phyloP scores from a whole-genome alignment of 1,140 invertebrate species.

The Drosophila sp. region DNA sequence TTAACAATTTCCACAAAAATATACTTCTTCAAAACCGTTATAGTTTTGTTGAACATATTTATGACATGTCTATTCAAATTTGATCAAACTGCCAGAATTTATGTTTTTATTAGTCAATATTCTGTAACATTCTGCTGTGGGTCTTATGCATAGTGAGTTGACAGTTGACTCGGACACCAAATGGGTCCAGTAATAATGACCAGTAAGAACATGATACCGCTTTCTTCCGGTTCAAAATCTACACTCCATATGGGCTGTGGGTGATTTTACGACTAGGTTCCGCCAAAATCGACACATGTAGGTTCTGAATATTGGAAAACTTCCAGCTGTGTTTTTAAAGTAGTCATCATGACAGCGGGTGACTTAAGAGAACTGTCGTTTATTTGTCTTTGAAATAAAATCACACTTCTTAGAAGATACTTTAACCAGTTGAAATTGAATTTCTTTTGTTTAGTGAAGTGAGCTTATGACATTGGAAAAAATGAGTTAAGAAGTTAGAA shows the following conservation, averaged over 20 bases:
- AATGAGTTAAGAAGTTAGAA: no score
- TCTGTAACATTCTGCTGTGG: conserved; percentile 49
- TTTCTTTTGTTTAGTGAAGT: no score
- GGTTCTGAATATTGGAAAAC: not conserved
- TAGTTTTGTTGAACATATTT: conserved; percentile 79
- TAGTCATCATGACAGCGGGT: conserved; percentile 34
- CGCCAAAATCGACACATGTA: conserved; percentile 7
- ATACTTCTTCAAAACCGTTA: conserved; percentile 50
- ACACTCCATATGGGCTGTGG: conserved; percentile 52
- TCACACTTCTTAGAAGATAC: not conserved
- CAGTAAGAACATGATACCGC: conserved; percentile 19
- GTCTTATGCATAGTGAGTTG: conserved; percentile 67
- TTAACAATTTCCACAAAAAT: conserved; percentile 46
- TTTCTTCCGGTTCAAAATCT: conserved; percentile 53
- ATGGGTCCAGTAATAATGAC: conserved; percentile 16
- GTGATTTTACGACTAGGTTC: conserved; percentile 34
- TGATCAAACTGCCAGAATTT: conserved; percentile 40
- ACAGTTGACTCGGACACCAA: conserved; percentile 40
- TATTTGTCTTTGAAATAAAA: not conserved
- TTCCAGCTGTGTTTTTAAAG: conserved; percentile 41
- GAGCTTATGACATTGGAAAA: no score
- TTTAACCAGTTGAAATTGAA: no score
- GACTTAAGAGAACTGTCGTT: not conserved
- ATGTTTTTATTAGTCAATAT: conserved; percentile 74
- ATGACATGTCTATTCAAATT: conserved; percentile 48